Evolutionary conservation across 2,797 vertebrate species (phyloP).

Genomic region (Ctenopoma kingsleyae): DNA sequence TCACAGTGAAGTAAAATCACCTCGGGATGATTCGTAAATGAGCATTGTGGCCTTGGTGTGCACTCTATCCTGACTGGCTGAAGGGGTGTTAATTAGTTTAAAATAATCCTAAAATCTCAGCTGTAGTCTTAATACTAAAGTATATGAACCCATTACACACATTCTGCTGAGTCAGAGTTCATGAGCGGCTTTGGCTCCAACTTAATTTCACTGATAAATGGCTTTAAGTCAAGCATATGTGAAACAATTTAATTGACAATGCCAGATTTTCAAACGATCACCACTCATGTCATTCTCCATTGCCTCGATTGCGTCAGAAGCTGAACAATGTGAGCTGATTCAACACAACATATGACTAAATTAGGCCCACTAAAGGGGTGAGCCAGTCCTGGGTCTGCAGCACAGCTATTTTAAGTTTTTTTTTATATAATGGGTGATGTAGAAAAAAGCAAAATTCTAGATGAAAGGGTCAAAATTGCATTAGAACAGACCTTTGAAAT

Average conservation of each 20-base stretch:
- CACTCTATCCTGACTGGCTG: conserved; percentile 39
- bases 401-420: conserved; percentile 18
- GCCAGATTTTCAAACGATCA: conserved; percentile 19
- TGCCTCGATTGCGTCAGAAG: conserved; percentile 9
- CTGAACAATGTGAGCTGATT: conserved; percentile 20
- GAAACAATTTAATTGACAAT: conserved; percentile 28
- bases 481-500: conserved; percentile 17
- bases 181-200: conserved; percentile 22
- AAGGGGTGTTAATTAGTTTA: conserved; percentile 57
- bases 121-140: conserved; percentile 32
- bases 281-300: conserved; percentile 3
- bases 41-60: conserved; percentile 36
- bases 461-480: conserved; percentile 11
- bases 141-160: conserved; percentile 17
- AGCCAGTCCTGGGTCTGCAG: conserved; percentile 5
- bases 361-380: conserved; percentile 13
- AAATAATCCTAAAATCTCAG: conserved; percentile 51
- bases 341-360: conserved; percentile 19
- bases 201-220: conserved; percentile 50
- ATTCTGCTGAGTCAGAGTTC: conserved; percentile 61
- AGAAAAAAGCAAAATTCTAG: background rate
- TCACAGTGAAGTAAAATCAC: conserved; percentile 4
- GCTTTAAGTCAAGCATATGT: conserved; percentile 10
- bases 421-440: background rate
- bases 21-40: conserved; percentile 36